Conservation (phyloP, 2,888 invertebrate species). For the Macrostomum cliftonense region DNA sequence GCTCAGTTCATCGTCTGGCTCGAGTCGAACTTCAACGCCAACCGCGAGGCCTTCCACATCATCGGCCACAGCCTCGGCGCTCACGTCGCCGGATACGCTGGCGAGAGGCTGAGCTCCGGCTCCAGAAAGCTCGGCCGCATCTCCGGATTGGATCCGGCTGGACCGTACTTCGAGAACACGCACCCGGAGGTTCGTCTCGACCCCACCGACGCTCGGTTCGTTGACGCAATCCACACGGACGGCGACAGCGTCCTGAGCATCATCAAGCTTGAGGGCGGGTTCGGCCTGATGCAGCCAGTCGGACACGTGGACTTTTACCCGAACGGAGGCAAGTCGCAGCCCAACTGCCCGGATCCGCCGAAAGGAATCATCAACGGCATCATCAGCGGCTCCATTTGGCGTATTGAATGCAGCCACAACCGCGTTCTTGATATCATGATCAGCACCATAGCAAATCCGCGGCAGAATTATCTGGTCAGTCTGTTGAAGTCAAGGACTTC, state of each 20-base stretch:
- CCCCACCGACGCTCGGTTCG: conserved; percentile 58
- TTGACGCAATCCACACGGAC: conserved; percentile 45
- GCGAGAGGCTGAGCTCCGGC: conserved; percentile 12
- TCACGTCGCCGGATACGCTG: conserved; percentile 20
- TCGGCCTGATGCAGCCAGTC: conserved; percentile 11
- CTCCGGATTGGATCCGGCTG: conserved; percentile 27
- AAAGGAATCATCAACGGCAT: background rate
- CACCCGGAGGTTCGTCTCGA: conserved; percentile 56
- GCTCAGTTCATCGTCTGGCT: conserved; percentile 46
- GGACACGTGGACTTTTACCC: conserved; percentile 24
- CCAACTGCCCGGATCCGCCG: background rate
- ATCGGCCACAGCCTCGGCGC: conserved; percentile 26
- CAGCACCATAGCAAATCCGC: too few relatives aligned
- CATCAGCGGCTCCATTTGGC: too few relatives aligned
- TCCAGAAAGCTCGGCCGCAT: conserved; percentile 17
- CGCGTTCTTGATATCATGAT: too few relatives aligned
- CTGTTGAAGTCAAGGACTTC: too few relatives aligned
- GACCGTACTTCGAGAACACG: conserved; percentile 70
- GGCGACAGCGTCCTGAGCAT: background rate
- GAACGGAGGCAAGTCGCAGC: conserved; percentile 16
- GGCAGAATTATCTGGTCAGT: too few relatives aligned
- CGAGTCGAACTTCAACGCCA: conserved; percentile 14
- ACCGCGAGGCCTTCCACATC: conserved; percentile 17
- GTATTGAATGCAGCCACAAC: too few relatives aligned
- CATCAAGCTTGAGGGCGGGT: background rate